These are phyloP conservation scores for Cheilosia impressa DNA, from an alignment of 2,888 invertebrate species.

Conservation along the genomic window DNA sequence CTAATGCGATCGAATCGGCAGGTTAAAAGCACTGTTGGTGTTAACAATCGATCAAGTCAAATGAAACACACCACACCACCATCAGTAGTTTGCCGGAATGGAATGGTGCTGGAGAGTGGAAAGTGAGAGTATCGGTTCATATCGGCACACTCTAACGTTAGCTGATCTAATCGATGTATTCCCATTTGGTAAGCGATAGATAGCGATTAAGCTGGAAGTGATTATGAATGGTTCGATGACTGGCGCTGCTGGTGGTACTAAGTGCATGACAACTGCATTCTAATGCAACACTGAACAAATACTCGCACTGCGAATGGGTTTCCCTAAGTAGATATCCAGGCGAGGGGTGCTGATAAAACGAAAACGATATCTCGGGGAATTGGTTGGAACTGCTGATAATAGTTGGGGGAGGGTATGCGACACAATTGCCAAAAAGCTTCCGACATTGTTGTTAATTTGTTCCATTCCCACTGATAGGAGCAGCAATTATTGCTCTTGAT, in stretches of 20 bases:
- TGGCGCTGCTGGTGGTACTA: conserved; percentile 11
- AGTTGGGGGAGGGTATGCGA: background rate
- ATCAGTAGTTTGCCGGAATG: background rate
- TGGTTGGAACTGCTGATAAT: conserved; percentile 13
- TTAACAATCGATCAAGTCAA: conserved; percentile 42
- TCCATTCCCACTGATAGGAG: background rate
- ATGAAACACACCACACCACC: conserved; percentile 22
- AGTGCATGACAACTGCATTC: conserved; percentile 21
- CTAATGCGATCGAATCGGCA: conserved; percentile 38
- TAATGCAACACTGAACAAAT: conserved; percentile 17
- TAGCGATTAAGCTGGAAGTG: conserved; percentile 10
- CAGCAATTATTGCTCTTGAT: background rate
- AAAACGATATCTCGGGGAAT: conserved; percentile 1
- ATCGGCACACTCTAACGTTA: conserved; percentile 1
- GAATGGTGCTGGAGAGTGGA: conserved; percentile 26
- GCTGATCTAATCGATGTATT: conserved; percentile 23
- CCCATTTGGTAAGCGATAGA: conserved; percentile 18
- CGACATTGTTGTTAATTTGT: background rate
- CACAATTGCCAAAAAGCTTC: background rate
- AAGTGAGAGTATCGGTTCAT: conserved; percentile 32
- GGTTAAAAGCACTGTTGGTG: conserved; percentile 15
- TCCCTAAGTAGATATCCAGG: conserved; percentile 19
- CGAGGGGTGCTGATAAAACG: background rate
- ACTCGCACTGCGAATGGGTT: background rate
- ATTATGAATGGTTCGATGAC: conserved; percentile 1